Conservation (phyloP, 2,888 invertebrate genomes). For the Copidosoma aretas region DNA sequence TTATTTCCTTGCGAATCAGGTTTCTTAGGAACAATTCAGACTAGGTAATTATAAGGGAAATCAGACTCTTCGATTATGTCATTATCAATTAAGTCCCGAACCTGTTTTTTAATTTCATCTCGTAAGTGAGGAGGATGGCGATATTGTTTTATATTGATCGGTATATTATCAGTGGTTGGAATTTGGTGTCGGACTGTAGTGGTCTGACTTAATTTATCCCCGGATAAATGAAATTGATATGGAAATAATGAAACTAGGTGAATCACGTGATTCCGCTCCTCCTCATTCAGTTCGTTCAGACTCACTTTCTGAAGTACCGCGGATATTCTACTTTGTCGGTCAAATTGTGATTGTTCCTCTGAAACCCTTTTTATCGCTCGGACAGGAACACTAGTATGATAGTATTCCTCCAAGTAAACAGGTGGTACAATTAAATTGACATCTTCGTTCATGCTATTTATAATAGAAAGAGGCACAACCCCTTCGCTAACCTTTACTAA, state of each 20-base stretch:
- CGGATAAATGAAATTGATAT: constrained; percentile 39
- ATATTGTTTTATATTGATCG: too few relatives aligned
- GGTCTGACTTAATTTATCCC: constrained; percentile 36
- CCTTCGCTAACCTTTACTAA: too few relatives aligned
- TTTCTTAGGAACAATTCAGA: constrained; percentile 55
- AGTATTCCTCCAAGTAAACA: too few relatives aligned
- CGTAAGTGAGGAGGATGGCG: constrained; percentile 38
- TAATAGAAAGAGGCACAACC: too few relatives aligned
- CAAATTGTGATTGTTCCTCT: too few relatives aligned
- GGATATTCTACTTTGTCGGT: too few relatives aligned
- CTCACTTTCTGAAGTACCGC: too few relatives aligned
- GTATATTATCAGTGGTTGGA: constrained; percentile 15
- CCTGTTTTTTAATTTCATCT: constrained; percentile 37
- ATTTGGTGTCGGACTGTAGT: constrained; percentile 35
- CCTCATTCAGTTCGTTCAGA: constrained; percentile 28
- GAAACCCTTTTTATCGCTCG: too few relatives aligned
- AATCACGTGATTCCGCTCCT: constrained; percentile 12
- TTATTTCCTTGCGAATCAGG: constrained; percentile 41
- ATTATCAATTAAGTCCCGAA: constrained; percentile 44
- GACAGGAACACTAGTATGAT: too few relatives aligned
- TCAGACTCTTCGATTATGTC: constrained; percentile 51
- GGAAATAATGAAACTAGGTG: neutral
- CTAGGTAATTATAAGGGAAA: constrained; percentile 53
- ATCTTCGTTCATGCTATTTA: too few relatives aligned
- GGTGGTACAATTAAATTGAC: too few relatives aligned